phyloP scores from a whole-genome alignment of 2,113 vertebrate species.

The Orcinus orca region DNA sequence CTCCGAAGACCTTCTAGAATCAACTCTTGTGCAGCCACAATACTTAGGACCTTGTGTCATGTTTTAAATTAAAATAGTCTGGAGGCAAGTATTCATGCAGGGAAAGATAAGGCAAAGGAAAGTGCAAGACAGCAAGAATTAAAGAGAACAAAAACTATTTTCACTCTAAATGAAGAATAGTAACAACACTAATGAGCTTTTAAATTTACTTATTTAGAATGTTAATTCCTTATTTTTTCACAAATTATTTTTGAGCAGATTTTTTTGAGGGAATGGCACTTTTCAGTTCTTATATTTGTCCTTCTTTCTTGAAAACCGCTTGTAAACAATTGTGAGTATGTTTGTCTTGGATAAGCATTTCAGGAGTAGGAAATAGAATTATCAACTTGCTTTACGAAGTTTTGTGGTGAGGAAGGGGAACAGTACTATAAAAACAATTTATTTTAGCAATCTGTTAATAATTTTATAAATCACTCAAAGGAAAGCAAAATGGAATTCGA shows the following conservation, averaged over 20 bases:
- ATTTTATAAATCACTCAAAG: conserved; percentile 6
- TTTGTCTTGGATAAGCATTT: conserved; percentile 11
- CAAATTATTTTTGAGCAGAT: background rate
- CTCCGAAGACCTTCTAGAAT: background rate
- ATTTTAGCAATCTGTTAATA: background rate
- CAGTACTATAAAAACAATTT: conserved; percentile 24
- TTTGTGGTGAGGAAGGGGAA: background rate
- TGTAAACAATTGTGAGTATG: background rate
- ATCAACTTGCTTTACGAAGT: background rate
- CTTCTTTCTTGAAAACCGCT: background rate
- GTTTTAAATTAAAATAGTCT: conserved; percentile 26
- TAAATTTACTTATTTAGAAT: background rate
- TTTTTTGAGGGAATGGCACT: background rate
- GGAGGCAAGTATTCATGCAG: background rate
- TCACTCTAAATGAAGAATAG: background rate
- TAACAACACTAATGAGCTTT: background rate
- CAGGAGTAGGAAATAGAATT: background rate
- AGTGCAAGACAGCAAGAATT: background rate
- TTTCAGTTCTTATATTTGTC: background rate
- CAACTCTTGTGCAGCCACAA: background rate
- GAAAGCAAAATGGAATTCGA: background rate
- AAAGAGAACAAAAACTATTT: background rate
- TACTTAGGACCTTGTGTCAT: background rate
- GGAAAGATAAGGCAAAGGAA: background rate
- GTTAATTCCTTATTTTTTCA: background rate